phyloP scores from a whole-genome alignment of 1,140 invertebrate species.

The Tetramorium alpestre region DNA sequence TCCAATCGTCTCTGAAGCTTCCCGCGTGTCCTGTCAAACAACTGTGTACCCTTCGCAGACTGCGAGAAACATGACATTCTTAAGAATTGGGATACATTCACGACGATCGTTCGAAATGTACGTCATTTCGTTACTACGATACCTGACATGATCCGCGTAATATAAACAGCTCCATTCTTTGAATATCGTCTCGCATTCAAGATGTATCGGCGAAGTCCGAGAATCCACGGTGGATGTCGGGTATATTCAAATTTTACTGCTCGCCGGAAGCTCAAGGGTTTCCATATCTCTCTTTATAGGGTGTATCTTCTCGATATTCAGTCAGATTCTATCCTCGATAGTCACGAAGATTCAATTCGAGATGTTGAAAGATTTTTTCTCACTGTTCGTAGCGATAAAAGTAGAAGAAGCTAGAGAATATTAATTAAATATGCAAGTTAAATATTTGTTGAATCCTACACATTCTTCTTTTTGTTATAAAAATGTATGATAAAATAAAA shows the following conservation, averaged over 20 bases:
- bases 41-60: not conserved
- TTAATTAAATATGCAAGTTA: not conserved
- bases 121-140: constrained; percentile 8
- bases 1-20: not conserved
- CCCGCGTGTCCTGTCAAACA: not conserved
- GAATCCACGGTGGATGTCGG: constrained; percentile 22
- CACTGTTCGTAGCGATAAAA: not conserved
- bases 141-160: not conserved
- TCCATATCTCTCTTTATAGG: constrained; percentile 6
- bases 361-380: not conserved
- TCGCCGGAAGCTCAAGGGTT: constrained; percentile 11
- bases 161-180: constrained; percentile 40
- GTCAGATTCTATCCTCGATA: constrained; percentile 7
- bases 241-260: constrained; percentile 58
- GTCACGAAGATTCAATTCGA: not conserved
- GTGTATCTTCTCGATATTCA: constrained; percentile 14
- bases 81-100: not conserved
- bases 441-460: not conserved
- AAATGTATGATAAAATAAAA: not conserved
- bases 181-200: constrained; percentile 38
- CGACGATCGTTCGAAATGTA: not conserved
- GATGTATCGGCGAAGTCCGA: constrained; percentile 14
- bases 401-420: not conserved
- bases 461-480: not conserved
- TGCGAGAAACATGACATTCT: not conserved